phyloP scores from a whole-genome alignment of 2,113 vertebrate genomes.

The Aspiorhynchus laticeps region DNA sequence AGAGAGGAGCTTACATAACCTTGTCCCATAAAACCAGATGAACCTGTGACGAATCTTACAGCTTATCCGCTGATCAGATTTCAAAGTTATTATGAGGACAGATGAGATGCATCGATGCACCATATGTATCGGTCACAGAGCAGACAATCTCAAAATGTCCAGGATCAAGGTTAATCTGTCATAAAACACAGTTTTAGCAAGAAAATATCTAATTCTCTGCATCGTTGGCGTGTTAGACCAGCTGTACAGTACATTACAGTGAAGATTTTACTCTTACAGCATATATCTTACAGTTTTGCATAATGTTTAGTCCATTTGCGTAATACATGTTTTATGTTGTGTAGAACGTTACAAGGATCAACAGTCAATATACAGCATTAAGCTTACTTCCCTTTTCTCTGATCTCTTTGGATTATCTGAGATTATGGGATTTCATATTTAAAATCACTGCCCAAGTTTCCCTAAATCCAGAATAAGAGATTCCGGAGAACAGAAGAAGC shows the following conservation, averaged over 20 bases:
- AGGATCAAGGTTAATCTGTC: slow-evolving; percentile 76
- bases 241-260: neutral
- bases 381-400: slow-evolving; percentile 69
- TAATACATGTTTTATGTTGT: slow-evolving; percentile 59
- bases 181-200: slow-evolving; percentile 68
- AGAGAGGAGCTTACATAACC: neutral
- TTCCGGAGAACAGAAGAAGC: neutral
- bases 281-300: neutral
- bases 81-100: slow-evolving; percentile 51
- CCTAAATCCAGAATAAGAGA: slow-evolving; percentile 55
- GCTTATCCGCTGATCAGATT: slow-evolving; percentile 12
- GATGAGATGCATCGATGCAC: slow-evolving; percentile 66
- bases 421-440: slow-evolving; percentile 72
- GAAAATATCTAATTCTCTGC: slow-evolving; percentile 54
- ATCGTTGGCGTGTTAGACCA: neutral
- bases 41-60: neutral
- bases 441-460: slow-evolving; percentile 52
- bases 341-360: slow-evolving; percentile 69
- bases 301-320: slow-evolving; percentile 48
- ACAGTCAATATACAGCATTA: slow-evolving; percentile 74
- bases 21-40: slow-evolving; percentile 5
- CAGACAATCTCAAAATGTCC: slow-evolving; percentile 73
- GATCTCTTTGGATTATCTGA: slow-evolving; percentile 74
- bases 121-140: slow-evolving; percentile 72
- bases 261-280: neutral